Base-by-base conservation (phyloP, 2,797 vertebrate genomes). In the Malurus leucopterus region DNA sequence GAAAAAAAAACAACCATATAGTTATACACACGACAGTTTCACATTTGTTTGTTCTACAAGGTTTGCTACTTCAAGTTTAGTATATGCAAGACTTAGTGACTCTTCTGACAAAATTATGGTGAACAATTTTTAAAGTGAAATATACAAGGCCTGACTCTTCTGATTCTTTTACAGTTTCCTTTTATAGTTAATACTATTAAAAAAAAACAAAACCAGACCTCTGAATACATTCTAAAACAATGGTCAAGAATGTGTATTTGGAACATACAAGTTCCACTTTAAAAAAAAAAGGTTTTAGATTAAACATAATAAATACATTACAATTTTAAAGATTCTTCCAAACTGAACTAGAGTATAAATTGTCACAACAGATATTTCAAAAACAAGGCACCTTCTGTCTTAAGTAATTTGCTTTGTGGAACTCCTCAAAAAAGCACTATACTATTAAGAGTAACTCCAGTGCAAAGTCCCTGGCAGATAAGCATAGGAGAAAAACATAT, bases 141-240 rank as follows among this genome's bases (percentile, higher is more conserved):
- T 43, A 73, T 2, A 51, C 3, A 14, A 62, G 6, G 9, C 38
- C 30, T 58, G 32, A 73, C 65, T 43, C 15, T 50, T 61, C 21
- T 17, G 6, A 44, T 41, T 49, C n/a, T 44, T 75, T 38, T 10
- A 2, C 69, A 68, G 15, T 61, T 71, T 61, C 5, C 27, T 51
- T 64, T 64, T 34, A 50, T 5, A 70, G 43, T 14, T 36, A 55
- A 50, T 47, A 82, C 8, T 13, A 19, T 11, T 41, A 51, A 13
- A 34, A 23, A 7, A 59, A 2, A 19, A 30, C 20, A 9, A 13
- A 38, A 27, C 44, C 44, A 2, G 0, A 64, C 14, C 17, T 36
- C 21, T 38, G 29, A 87, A 63, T 18, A 36, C 11, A 55, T 59
- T 62, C 88, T 13, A 70, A 78, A 54, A 50, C 15, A 77, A 36